Evolutionary conservation across 2,888 invertebrate genomes (phyloP).

Genomic region (Nysson spinosus): DNA sequence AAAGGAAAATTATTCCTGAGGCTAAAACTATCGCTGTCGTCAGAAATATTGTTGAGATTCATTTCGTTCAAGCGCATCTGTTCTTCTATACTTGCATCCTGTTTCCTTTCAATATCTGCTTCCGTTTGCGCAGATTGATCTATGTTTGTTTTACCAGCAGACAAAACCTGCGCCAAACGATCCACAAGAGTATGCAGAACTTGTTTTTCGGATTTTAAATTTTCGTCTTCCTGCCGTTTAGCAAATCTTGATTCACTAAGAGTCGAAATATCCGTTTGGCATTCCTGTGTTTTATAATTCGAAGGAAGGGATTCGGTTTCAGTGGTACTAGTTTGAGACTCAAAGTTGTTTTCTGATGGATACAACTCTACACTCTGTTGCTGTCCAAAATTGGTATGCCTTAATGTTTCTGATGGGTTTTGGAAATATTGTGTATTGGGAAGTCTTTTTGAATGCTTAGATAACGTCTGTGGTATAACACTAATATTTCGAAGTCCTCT

Average conservation of each 20-base stretch:
- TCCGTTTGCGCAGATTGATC: constrained; percentile 60
- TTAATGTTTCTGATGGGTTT: neutral
- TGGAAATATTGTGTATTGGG: constrained; percentile 2
- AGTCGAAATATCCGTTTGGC: constrained; percentile 68
- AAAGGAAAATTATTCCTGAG: constrained; percentile 62
- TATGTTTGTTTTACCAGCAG: constrained; percentile 54
- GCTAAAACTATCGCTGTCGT: constrained; percentile 63
- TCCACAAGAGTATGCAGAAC: constrained; percentile 64
- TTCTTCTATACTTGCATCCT: constrained; percentile 11
- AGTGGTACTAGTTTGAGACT: neutral
- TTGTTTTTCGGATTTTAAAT: constrained; percentile 24
- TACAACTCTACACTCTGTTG: constrained; percentile 1
- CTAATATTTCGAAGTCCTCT: constrained; percentile 62
- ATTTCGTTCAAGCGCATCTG: constrained; percentile 49
- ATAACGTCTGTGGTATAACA: constrained; percentile 23
- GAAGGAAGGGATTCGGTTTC: constrained; percentile 2
- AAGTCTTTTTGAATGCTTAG: constrained; percentile 33
- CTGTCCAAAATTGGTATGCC: neutral
- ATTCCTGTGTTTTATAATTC: constrained; percentile 63
- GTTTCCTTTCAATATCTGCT: constrained; percentile 24
- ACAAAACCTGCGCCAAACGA: constrained; percentile 59
- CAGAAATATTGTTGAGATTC: constrained; percentile 60
- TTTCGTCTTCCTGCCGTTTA: constrained; percentile 34
- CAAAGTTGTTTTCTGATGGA: neutral
- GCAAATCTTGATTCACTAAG: constrained; percentile 50